Evolutionary conservation across 2,888 invertebrate species (phyloP).

Genomic region (Heliconius ismenius): DNA sequence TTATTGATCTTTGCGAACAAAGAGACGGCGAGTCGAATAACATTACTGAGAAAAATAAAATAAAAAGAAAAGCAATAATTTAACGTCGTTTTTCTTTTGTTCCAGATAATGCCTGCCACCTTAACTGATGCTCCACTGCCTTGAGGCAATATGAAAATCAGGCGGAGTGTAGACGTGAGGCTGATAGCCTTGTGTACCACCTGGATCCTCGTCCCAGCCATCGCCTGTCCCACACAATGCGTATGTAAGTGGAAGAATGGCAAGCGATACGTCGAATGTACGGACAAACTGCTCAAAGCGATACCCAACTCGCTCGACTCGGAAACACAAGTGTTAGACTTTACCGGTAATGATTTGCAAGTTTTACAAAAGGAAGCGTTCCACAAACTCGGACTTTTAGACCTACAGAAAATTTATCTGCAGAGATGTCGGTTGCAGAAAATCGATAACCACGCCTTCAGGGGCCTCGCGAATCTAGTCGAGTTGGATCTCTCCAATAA

Average conservation of each 20-base stretch:
- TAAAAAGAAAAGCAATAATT: slow-evolving; percentile 43
- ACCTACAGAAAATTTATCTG: slow-evolving; percentile 93
- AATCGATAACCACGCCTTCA: slow-evolving; percentile 90
- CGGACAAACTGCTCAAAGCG: slow-evolving; percentile 87
- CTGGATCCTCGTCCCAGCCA: slow-evolving; percentile 69
- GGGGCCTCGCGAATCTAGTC: slow-evolving; percentile 91
- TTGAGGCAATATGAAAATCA: slow-evolving; percentile 74
- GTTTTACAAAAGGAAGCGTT: slow-evolving; percentile 90
- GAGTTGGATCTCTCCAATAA: slow-evolving; percentile 94
- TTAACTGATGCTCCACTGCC: slow-evolving; percentile 58
- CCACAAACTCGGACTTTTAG: slow-evolving; percentile 88
- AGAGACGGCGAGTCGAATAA: slow-evolving; percentile 41
- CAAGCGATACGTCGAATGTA: slow-evolving; percentile 94
- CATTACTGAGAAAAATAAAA: slow-evolving; percentile 37
- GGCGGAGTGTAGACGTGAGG: slow-evolving; percentile 67
- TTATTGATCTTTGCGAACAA: slow-evolving; percentile 46
- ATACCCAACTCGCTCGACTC: slow-evolving; percentile 91
- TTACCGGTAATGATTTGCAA: slow-evolving; percentile 91
- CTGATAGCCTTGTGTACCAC: slow-evolving; percentile 75
- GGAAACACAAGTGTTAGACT: slow-evolving; percentile 93
- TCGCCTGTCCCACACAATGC: slow-evolving; percentile 89
- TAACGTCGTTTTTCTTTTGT: slow-evolving; percentile 58
- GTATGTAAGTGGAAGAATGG: slow-evolving; percentile 96
- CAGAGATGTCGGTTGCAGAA: slow-evolving; percentile 89
- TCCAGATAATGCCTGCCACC: slow-evolving; percentile 71